phyloP scores from a whole-genome alignment of 2,113 vertebrate genomes.

The Camelus bactrianus region DNA sequence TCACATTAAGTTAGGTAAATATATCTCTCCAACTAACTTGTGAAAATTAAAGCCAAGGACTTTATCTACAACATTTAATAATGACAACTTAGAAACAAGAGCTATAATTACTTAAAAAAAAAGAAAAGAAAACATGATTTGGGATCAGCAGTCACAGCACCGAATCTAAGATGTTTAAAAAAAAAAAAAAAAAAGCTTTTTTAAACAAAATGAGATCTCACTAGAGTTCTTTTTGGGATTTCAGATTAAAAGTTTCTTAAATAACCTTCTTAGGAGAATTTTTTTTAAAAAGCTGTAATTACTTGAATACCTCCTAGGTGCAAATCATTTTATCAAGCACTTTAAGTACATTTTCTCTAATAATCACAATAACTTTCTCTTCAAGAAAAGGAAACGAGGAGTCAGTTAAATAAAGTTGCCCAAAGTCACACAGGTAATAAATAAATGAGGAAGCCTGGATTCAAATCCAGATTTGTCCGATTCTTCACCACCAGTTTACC shows the following conservation, averaged over 20 bases:
- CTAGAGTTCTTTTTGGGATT: no score
- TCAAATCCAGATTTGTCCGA: constrained; percentile 36
- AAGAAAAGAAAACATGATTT: no score
- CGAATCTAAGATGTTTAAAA: no score
- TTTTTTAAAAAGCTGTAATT: neutral
- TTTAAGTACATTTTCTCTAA: constrained; percentile 21
- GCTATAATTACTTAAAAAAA: neutral
- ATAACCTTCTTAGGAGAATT: no score
- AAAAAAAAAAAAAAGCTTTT: no score
- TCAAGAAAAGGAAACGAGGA: constrained; percentile 39
- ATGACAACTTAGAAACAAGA: constrained; percentile 6
- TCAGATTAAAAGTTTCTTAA: no score
- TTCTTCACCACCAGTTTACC: constrained; percentile 1
- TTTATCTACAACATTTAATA: neutral
- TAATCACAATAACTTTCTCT: neutral
- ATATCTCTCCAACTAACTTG: neutral
- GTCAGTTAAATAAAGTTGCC: constrained; percentile 26
- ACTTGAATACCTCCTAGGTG: neutral
- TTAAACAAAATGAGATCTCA: no score
- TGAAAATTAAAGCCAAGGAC: constrained; percentile 36
- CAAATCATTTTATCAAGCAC: constrained; percentile 31
- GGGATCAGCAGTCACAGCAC: no score
- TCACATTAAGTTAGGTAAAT: constrained; percentile 41
- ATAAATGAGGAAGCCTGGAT: neutral
- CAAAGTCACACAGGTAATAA: neutral